These are phyloP conservation scores for Rutilus rutilus DNA, from an alignment of 2,113 vertebrate genomes.

Conservation along the genomic window DNA sequence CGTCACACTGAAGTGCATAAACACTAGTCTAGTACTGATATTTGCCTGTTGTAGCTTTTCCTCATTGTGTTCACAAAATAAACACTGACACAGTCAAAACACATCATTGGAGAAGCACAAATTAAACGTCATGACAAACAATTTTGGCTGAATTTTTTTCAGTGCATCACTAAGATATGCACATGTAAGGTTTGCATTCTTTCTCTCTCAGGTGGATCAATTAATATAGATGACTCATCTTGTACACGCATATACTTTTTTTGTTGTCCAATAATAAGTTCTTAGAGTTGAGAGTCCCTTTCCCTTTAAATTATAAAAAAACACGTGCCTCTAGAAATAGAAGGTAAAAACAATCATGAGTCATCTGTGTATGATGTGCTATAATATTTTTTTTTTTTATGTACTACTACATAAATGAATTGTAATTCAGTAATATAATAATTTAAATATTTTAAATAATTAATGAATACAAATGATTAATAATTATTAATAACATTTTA, in stretches of 20 bases:
- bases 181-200: not conserved
- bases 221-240: not conserved
- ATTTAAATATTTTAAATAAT: too few relatives aligned
- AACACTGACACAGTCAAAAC: not conserved
- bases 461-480: too few relatives aligned
- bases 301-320: not conserved
- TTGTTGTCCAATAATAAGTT: not conserved
- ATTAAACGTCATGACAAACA: not conserved
- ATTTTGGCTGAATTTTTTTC: not conserved
- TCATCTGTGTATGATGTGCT: too few relatives aligned
- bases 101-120: not conserved
- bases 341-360: too few relatives aligned
- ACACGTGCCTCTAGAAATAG: not conserved
- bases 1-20: not conserved
- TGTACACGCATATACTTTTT: not conserved
- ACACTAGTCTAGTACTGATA: not conserved
- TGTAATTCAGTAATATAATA: too few relatives aligned
- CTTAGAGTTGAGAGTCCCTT: not conserved
- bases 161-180: not conserved
- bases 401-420: too few relatives aligned
- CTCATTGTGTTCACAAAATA: not conserved
- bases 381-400: too few relatives aligned
- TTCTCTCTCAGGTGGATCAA: not conserved
- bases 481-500: too few relatives aligned
- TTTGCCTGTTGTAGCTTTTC: not conserved